A percentile compares a stretch with the other conserved stretches of the same genome.
Conservation (phyloP, 2,797 vertebrate species). For the Chaetophractus vellerosus region DNA sequence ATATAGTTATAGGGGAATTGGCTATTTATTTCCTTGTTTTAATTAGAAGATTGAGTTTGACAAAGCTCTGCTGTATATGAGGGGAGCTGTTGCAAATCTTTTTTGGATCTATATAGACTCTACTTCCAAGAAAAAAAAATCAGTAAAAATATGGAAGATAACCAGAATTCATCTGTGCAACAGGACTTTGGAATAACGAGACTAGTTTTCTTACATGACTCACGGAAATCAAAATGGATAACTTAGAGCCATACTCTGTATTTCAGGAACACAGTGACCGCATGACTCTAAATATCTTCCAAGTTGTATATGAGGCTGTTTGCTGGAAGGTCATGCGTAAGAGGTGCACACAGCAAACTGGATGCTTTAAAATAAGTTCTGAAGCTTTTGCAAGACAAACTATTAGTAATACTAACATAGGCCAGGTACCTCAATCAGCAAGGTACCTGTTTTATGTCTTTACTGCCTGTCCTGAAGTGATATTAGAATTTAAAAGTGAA, state of each 20-base stretch:
- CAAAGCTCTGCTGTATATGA: background rate
- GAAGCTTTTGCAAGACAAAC: slow-evolving; percentile 44
- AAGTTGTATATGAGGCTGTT: background rate
- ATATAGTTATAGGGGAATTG: background rate
- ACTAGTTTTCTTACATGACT: slow-evolving; percentile 45
- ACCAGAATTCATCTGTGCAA: slow-evolving; percentile 24
- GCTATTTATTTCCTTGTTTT: slow-evolving; percentile 15
- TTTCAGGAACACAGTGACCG: slow-evolving; percentile 11
- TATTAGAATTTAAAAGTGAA: slow-evolving; percentile 58
- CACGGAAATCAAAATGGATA: slow-evolving; percentile 56
- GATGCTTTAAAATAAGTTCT: slow-evolving; percentile 18
- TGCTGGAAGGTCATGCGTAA: background rate
- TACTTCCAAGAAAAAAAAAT: background rate
- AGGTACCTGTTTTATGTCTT: slow-evolving; percentile 27
- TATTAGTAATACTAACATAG: background rate
- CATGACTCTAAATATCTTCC: slow-evolving; percentile 18
- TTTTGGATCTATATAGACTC: background rate
- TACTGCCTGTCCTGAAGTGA: background rate
- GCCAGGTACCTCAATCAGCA: background rate
- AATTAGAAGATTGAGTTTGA: slow-evolving; percentile 48
- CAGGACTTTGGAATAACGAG: background rate
- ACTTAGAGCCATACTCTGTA: background rate
- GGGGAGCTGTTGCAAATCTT: background rate
- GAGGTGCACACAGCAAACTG: background rate
- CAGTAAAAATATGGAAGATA: slow-evolving; percentile 26